Base-by-base conservation (phyloP, 2,113 vertebrate genomes). In the Tor tambroides region DNA sequence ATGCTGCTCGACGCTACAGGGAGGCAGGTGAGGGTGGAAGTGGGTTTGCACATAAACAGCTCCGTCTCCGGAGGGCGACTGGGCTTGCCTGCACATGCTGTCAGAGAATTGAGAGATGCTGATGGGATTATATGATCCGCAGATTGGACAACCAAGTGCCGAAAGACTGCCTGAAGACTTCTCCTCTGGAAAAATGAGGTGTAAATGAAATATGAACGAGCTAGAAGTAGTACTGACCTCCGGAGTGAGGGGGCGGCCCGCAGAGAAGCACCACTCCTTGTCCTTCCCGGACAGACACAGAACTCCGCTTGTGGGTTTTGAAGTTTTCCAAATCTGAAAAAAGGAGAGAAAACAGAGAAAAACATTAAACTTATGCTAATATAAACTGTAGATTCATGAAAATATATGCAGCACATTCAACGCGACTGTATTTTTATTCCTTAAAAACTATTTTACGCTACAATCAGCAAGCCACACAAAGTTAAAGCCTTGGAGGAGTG, bases 241-340 rank as follows among this genome's bases (percentile, higher is more conserved):
- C 97, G 7, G 98, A 96, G 88, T 99, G 97, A 0, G 97, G 94
- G 0, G 98, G 98, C 0, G 98, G 97, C 17, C 98, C 97, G 0
- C 98, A 99, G 8, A 99, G 94, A 80, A 99, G 95, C 43, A 99
- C 98, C 94, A 99, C 97, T 63, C 98, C 98, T 91, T 99, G 98
- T 87, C 98, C 98, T 88, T 97, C 97, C 2, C 98, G 97, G 1
- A 99, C 98, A 0, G 95, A 99, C 19, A 99, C 98, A 0, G 96
- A 97, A 93, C 95, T 98, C 92, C 98, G 95, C 2, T 93, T 95
- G 82, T 97, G 95, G 12, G 96, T 96, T 93, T 97, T 97, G 94
- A 99, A 99, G 93, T 96, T 97, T 91, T 99, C 98, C 7, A 99
- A 95, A 92, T 98, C 98, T 99, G 94, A 90, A 95, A 83, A 87